Percentiles rank a stretch among this genome's conserved stretches.
phyloP scores from a whole-genome alignment of 2,113 vertebrate species.

The Chaetorhynchus papuensis region DNA sequence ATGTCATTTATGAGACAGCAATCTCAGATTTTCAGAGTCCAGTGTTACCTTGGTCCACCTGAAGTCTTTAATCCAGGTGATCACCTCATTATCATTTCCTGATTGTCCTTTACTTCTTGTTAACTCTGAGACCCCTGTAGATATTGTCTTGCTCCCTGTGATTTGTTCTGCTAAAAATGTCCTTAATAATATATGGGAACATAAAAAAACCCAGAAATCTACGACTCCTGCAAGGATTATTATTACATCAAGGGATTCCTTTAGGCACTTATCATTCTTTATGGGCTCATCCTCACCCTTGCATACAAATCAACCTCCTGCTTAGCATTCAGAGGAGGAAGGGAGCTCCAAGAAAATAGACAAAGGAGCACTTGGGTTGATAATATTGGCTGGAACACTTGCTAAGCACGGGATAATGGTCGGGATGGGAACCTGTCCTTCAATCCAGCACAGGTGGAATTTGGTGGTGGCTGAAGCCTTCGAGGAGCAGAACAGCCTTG shows the following conservation, averaged over 20 bases:
- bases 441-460: not conserved
- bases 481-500: not conserved
- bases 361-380: constrained; percentile 29
- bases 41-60: not conserved
- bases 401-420: not conserved
- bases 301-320: constrained; percentile 38
- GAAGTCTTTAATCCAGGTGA: not conserved
- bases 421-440: not conserved
- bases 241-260: constrained; percentile 60
- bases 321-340: constrained; percentile 23
- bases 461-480: not conserved
- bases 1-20: not conserved
- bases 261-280: constrained; percentile 33
- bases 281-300: constrained; percentile 20
- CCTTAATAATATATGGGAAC: constrained; percentile 36
- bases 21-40: not conserved
- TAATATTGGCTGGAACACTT: not conserved
- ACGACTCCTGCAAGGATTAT: constrained; percentile 41
- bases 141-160: not conserved
- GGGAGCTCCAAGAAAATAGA: constrained; percentile 13
- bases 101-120: not conserved
- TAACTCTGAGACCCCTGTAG: not conserved
- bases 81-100: not conserved
- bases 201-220: not conserved
- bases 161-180: constrained; percentile 46